phyloP scores from a whole-genome alignment of 2,113 vertebrate genomes.

The Proteles cristata region DNA sequence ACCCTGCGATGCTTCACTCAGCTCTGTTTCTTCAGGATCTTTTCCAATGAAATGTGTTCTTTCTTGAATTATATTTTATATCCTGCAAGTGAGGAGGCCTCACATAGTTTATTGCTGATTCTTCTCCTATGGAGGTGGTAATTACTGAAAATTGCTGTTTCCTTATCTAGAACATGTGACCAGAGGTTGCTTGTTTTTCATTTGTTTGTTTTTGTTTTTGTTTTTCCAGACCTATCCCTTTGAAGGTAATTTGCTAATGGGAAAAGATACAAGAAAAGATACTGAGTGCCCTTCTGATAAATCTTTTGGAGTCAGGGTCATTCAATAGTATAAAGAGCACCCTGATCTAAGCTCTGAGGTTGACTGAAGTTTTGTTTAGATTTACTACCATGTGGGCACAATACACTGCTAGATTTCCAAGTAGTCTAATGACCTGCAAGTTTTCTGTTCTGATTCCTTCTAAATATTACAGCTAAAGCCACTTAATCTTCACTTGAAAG shows the following conservation, averaged over 20 bases:
- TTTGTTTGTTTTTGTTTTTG: background rate
- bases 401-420: background rate
- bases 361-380: constrained; percentile 8
- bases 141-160: background rate
- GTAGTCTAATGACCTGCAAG: background rate
- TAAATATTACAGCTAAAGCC: constrained; percentile 12
- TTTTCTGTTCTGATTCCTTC: background rate
- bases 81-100: background rate
- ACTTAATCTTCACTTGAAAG: background rate
- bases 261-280: background rate
- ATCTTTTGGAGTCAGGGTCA: background rate
- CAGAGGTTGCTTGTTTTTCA: background rate
- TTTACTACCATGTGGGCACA: background rate
- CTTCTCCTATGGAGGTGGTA: background rate
- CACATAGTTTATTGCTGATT: background rate
- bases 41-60: background rate
- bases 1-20: background rate
- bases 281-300: background rate
- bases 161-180: background rate
- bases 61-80: background rate
- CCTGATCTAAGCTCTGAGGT: background rate
- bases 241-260: background rate
- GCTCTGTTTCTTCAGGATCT: background rate
- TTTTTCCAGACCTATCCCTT: background rate
- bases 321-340: background rate